Evolutionary conservation across 2,113 vertebrate species (phyloP), one percentile per base, ranked within the genome.

Genomic region (Hyperoodon ampullatus): DNA sequence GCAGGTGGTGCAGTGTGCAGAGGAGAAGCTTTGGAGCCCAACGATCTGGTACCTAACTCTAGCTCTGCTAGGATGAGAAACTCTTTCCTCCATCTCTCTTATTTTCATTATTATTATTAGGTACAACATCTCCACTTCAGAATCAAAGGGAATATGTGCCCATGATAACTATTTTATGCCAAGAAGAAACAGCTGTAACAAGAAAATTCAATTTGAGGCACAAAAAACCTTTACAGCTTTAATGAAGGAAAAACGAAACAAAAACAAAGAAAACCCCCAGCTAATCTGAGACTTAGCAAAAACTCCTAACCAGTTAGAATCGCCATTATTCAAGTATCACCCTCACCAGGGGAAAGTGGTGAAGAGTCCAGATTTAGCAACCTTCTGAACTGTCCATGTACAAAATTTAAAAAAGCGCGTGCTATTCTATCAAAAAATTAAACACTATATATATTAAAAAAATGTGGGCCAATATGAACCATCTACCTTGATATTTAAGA

Each of bases 151-250:
- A 83, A 6, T 87, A n/a, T 28, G 18, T 81, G 53, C 35, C 75
- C 72, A 74, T 5, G 35, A 68, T 55, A 94, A 90, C 24, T 85
- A 80, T 70, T 93, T 91, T 84, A 87, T 66, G 3, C 28, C 5
- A 66, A 60, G 10, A 90, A 87, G 53, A 70, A 92, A 80, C 0
- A 68, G 55, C 5, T 44, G 3, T 77, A 83, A 81, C 23, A 86
- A 84, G 61, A 92, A 95, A 87, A 77, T 93, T 75, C 21, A 95
- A 72, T 39, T 61, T 61, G n/a, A 83, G 13, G 53, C 19, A 78
- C 53, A 78, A 84, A 50, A 94, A 85, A 33, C 44, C 35, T 83
- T 68, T 66, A 89, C 6, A 87, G 24, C 44, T 95, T 66, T 80
- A 95, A 90, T 47, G 33, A 86, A 72, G 84, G 7, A 42, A 35